Evolutionary conservation across 1,140 invertebrate genomes (phyloP), one percentile per base, ranked within the genome.

Genomic region (Onthophagus taurus): DNA sequence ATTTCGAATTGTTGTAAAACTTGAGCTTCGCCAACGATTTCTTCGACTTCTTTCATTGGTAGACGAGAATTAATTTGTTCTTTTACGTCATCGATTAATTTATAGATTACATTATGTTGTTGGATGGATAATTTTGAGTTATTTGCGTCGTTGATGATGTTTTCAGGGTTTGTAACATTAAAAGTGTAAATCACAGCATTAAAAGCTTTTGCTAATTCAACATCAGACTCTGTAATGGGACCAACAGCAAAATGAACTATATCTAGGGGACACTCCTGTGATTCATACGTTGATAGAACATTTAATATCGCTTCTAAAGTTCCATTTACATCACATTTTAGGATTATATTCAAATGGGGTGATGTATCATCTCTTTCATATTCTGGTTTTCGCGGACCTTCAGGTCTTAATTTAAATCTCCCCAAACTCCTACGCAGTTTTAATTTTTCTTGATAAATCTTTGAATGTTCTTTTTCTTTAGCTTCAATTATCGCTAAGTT

Each of bases 231-330:
- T 0, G 78, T 83, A 1, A 97, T 71, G 42, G 77, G 67, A 4
- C 96, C 96, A 13, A 98, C 83, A 4, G 83, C 92, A 66, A 85
- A 94, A 63, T 93, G 83, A 13, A 98, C 76, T 4, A 98, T 60
- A 55, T 94, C 83, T 4, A 99, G 65, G 23, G 74, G 70, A 58
- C 94, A 93, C 18, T 74, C 68, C 4, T 82, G 66, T 33, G 76
- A 78, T 38, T 82, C 69, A 59, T 97, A 99, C 0, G 89, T 91
- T 38, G 90, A 84, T 17, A 98, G 61, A 19, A 91, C 83, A 65
- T 97, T 85, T 29, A 96, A 65, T 50, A 99, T 89, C 1, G 95
- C 93, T 68, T 98, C 93, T 6, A 96, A 75, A 7, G 90, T 94
- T 0, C 90, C 88, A 63, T 85, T 80, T 2, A 93, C 88, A 66